These are phyloP conservation scores for Lepus oiostolus DNA, from an alignment of 2,797 vertebrate species.

Conservation along the genomic window DNA sequence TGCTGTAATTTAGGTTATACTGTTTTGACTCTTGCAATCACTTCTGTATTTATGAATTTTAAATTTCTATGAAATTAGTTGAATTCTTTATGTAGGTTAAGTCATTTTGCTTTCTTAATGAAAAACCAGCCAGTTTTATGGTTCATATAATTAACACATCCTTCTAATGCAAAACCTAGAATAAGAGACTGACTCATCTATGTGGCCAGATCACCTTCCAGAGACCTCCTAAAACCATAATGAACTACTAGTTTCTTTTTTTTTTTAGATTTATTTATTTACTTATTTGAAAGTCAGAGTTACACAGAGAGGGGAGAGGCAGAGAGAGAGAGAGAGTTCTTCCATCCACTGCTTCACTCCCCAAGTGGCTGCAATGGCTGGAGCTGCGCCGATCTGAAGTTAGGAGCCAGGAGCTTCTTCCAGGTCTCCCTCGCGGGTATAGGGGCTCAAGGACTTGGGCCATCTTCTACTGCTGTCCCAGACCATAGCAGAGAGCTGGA, in stretches of 20 bases:
- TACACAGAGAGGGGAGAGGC: too few species aligned
- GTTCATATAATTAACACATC: slow-evolving; percentile 16
- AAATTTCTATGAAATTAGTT: slow-evolving; percentile 52
- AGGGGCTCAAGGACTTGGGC: too few species aligned
- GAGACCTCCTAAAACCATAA: slow-evolving; percentile 78
- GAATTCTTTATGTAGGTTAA: slow-evolving; percentile 48
- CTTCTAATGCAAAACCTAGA: background rate
- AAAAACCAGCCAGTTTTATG: slow-evolving; percentile 39
- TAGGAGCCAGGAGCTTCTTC: too few species aligned
- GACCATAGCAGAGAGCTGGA: too few species aligned
- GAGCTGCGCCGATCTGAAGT: too few species aligned
- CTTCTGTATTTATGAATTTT: slow-evolving; percentile 48
- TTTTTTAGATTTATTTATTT: too few species aligned
- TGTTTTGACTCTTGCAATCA: slow-evolving; percentile 28
- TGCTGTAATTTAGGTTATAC: slow-evolving; percentile 14
- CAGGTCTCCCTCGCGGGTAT: too few species aligned
- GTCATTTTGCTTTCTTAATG: slow-evolving; percentile 57
- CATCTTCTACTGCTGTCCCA: too few species aligned
- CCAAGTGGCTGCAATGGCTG: too few species aligned
- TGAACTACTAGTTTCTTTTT: slow-evolving; percentile 71
- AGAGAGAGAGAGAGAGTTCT: too few species aligned
- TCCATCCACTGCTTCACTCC: too few species aligned
- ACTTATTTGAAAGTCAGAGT: too few species aligned
- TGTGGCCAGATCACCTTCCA: slow-evolving; percentile 52
- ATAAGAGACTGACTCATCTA: slow-evolving; percentile 21